Percentiles rank a stretch among this genome's conserved stretches.
phyloP scores from a whole-genome alignment of 2,888 invertebrate species.

The Sepiola atlantica region DNA sequence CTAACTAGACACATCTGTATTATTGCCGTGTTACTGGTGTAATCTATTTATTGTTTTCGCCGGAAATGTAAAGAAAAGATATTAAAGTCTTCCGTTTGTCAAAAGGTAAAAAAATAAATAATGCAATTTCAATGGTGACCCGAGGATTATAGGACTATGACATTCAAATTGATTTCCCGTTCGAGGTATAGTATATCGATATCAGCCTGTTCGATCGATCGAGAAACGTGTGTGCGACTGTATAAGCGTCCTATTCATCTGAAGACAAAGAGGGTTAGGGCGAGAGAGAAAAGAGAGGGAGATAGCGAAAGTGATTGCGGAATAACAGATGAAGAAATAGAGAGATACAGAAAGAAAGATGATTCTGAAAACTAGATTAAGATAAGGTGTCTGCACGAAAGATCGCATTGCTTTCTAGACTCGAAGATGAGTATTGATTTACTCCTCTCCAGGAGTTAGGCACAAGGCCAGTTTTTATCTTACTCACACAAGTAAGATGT shows the following conservation, averaged over 20 bases:
- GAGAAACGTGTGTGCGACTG: neutral
- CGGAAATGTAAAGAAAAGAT: neutral
- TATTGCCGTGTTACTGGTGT: no score
- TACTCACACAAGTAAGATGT: no score
- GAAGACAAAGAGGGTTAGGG: neutral
- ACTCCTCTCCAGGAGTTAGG: no score
- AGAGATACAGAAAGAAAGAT: no score
- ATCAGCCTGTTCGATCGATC: neutral
- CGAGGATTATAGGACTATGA: neutral
- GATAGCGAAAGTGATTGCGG: no score
- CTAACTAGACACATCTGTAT: no score
- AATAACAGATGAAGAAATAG: no score
- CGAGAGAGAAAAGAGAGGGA: neutral
- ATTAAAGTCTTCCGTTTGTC: neutral
- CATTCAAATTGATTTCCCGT: neutral
- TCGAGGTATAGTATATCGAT: neutral
- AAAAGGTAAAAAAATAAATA: neutral
- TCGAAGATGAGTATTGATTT: neutral
- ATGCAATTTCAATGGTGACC: neutral
- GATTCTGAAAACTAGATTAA: neutral
- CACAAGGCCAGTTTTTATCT: no score
- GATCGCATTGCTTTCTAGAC: neutral
- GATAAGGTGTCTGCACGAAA: neutral
- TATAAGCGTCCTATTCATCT: neutral
- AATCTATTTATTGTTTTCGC: no score